These are phyloP conservation scores for Nannospalax galili DNA, from an alignment of 2,113 vertebrate species.

Conservation along the genomic window DNA sequence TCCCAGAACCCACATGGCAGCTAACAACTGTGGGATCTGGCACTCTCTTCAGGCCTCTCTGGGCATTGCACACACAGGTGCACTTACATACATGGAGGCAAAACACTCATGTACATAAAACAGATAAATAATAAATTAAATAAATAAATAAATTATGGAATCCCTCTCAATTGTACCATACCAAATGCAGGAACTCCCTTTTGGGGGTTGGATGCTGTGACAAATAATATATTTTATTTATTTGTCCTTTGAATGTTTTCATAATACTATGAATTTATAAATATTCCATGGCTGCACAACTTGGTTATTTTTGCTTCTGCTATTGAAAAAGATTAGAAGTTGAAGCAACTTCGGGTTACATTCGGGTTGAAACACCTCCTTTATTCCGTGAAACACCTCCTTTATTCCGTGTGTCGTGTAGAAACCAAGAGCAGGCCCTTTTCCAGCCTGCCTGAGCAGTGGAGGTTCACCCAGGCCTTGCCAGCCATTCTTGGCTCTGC, in stretches of 20 bases:
- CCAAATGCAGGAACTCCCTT: background rate
- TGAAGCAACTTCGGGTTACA: background rate
- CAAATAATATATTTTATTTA: background rate
- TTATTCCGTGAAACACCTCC: background rate
- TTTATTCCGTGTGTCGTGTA: background rate
- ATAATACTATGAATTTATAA: constrained; percentile 18
- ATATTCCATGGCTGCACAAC: background rate
- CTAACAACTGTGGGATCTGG: no score
- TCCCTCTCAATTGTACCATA: background rate
- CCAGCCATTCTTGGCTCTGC: constrained; percentile 51
- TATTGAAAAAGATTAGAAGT: background rate
- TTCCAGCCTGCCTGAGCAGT: background rate
- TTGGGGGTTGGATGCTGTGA: background rate
- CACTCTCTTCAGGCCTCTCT: no score
- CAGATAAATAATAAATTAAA: no score
- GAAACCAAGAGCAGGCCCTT: background rate
- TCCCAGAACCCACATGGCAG: no score
- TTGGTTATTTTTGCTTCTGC: constrained; percentile 28
- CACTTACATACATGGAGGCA: no score
- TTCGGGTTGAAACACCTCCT: background rate
- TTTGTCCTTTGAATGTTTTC: constrained; percentile 36
- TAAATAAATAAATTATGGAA: background rate
- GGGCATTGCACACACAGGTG: no score
- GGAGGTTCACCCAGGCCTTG: background rate
- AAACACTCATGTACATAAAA: no score